A percentile compares a stretch with the other conserved stretches of the same genome.
phyloP scores from a whole-genome alignment of 2,113 vertebrate species.

The Telmatochromis sp. region DNA sequence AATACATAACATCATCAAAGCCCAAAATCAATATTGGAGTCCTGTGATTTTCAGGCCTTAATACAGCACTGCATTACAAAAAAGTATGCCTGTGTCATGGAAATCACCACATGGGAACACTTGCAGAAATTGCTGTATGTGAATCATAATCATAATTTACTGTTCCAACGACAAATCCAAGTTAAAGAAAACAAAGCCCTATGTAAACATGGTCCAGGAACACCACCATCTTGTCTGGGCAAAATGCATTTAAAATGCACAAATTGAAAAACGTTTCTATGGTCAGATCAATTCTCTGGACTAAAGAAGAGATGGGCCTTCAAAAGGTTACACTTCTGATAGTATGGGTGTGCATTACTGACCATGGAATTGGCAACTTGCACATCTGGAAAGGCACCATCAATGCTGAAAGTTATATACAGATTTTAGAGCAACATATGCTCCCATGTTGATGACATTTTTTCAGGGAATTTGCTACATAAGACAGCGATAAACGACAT shows the following conservation, averaged over 20 bases:
- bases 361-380: neutral
- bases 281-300: neutral
- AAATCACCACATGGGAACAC: neutral
- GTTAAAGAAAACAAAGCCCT: neutral
- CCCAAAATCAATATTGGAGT: neutral
- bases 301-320: neutral
- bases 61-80: neutral
- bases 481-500: neutral
- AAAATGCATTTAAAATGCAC: neutral
- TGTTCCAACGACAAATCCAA: fast-evolving
- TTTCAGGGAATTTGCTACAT: neutral
- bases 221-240: neutral
- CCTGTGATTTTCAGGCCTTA: neutral
- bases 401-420: neutral
- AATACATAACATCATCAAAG: neutral
- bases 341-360: neutral
- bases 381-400: neutral
- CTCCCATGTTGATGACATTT: neutral
- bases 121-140: neutral
- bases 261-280: neutral
- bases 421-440: neutral
- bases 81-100: neutral
- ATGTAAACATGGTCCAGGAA: neutral
- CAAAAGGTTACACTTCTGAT: neutral
- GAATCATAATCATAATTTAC: neutral